A percentile compares a stretch with the other conserved stretches of the same genome.
Evolutionary conservation across 2,113 vertebrate genomes (phyloP).

Genomic region (Anoura caudifer): DNA sequence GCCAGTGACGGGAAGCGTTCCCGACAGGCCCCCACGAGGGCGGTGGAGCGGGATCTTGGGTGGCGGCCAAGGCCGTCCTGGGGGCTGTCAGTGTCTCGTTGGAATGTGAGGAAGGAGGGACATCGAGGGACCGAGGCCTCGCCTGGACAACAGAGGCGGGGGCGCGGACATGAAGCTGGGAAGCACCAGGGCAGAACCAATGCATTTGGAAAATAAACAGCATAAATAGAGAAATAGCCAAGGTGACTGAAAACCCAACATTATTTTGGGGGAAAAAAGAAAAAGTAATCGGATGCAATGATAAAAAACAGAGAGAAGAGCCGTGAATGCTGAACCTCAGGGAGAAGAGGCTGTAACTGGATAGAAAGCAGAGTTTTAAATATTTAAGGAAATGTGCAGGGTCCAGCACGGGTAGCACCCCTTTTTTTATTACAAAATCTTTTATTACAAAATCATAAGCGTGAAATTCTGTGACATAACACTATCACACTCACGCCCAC

Average conservation of each 20-base stretch:
- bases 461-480: no score
- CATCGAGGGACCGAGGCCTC: background rate
- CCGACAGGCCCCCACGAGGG: background rate
- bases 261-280: background rate
- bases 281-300: background rate
- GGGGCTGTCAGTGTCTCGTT: background rate
- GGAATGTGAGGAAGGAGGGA: background rate
- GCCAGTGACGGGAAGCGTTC: background rate
- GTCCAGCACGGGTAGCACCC: no score
- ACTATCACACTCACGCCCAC: no score
- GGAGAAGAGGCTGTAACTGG: background rate
- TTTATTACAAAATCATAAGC: no score
- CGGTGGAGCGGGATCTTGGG: background rate
- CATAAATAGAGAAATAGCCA: background rate
- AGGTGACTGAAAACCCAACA: background rate
- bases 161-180: accelerated
- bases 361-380: background rate
- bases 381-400: background rate
- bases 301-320: background rate
- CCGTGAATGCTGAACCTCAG: background rate
- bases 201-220: background rate
- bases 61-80: background rate
- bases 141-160: background rate
- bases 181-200: background rate
- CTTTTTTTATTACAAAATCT: no score